phyloP scores from a whole-genome alignment of 92 coral and sea anemone genomes.

The Actinernus sp. region DNA sequence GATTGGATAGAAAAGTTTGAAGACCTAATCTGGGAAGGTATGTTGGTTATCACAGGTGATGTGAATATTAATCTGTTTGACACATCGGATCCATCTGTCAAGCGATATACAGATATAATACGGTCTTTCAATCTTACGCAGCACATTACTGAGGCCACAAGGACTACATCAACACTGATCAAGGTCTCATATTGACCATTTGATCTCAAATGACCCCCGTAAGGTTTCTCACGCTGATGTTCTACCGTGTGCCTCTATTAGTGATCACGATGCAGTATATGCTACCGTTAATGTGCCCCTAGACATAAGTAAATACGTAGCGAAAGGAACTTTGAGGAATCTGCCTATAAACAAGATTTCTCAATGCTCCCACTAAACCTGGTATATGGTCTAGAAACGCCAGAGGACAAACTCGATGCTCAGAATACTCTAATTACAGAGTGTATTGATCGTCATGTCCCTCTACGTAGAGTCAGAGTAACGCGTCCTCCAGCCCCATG shows the following conservation, averaged over 20 bases:
- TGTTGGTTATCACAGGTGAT: constrained; percentile 20
- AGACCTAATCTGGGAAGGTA: constrained; percentile 34
- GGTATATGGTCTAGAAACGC: constrained; percentile 33
- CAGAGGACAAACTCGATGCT: constrained; percentile 30
- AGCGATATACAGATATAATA: constrained; percentile 2
- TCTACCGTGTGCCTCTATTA: constrained; percentile 24
- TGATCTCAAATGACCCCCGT: constrained; percentile 20
- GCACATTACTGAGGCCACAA: constrained; percentile 4
- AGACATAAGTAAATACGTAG: too few species aligned
- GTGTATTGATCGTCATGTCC: constrained; percentile 60
- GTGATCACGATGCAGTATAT: constrained; percentile 46
- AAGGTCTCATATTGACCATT: constrained; percentile 7
- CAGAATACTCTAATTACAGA: constrained; percentile 52
- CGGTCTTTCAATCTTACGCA: constrained; percentile 4
- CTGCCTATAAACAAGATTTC: constrained; percentile 19
- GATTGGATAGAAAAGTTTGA: constrained; percentile 52
- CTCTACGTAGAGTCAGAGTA: constrained; percentile 45
- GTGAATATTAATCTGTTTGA: constrained; percentile 25
- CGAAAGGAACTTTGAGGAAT: too few species aligned
- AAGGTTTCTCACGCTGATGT: constrained; percentile 15
- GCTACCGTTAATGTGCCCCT: constrained; percentile 32
- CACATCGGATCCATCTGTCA: background rate
- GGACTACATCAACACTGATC: constrained; percentile 3
- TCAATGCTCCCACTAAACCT: constrained; percentile 20
- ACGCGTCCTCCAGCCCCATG: constrained; percentile 81